These are phyloP conservation scores for Hyposoter dolosus DNA, from an alignment of 2,888 invertebrate species.

Conservation along the genomic window DNA sequence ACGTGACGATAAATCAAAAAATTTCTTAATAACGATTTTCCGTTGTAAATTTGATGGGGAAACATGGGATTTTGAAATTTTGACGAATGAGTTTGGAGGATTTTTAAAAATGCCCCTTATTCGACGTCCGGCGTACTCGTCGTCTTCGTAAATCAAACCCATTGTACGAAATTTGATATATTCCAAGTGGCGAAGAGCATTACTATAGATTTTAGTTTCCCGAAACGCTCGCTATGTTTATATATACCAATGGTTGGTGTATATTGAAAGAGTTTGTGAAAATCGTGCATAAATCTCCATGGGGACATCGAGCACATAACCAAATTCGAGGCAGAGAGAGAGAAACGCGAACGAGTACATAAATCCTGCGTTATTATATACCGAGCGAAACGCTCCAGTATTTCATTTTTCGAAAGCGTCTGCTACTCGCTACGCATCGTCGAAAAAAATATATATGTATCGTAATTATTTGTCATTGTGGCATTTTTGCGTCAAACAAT, in stretches of 20 bases:
- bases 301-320: constrained; percentile 49
- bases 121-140: constrained; percentile 12
- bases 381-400: constrained; percentile 63
- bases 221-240: neutral
- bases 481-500: neutral
- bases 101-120: constrained; percentile 8
- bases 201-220: constrained; percentile 11
- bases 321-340: constrained; percentile 46
- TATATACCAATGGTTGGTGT: constrained; percentile 8
- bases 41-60: neutral
- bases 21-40: neutral
- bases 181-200: constrained; percentile 49
- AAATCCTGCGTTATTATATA: constrained; percentile 68
- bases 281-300: constrained; percentile 63
- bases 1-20: neutral
- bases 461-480: constrained; percentile 34
- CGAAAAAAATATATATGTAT: constrained; percentile 34
- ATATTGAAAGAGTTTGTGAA: constrained; percentile 59
- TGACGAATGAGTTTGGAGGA: neutral
- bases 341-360: constrained; percentile 54
- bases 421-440: constrained; percentile 26
- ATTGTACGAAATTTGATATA: constrained; percentile 48
- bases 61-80: neutral
- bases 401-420: constrained; percentile 67
- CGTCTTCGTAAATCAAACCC: constrained; percentile 62